Evolutionary conservation across 2,113 vertebrate genomes (phyloP).

Genomic region (Fregata magnificens): DNA sequence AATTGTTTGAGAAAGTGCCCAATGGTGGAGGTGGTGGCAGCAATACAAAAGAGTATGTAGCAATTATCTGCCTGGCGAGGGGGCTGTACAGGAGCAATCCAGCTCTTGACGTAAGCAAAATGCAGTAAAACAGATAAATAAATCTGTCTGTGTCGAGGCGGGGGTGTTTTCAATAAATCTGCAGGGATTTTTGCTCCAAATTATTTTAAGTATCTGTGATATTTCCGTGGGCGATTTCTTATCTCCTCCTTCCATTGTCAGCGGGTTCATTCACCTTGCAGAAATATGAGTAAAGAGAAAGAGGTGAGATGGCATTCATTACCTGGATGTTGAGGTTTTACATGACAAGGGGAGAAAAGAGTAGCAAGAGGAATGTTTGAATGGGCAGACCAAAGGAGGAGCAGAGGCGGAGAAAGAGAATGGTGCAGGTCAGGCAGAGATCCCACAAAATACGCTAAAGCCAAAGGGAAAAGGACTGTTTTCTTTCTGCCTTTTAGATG

Average conservation of each 20-base stretch:
- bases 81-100: conserved; percentile 38
- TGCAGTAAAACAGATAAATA: conserved; percentile 37
- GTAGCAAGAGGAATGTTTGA: not conserved
- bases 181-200: conserved; percentile 24
- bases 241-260: not conserved
- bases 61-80: conserved; percentile 45
- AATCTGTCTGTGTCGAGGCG: not conserved
- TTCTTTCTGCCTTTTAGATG: not conserved
- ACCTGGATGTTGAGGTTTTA: not conserved
- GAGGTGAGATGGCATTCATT: not conserved
- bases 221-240: not conserved
- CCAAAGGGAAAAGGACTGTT: not conserved
- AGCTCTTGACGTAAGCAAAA: conserved; percentile 57
- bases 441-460: not conserved
- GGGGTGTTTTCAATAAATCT: not conserved
- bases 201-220: conserved; percentile 14
- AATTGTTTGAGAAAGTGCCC: conserved; percentile 36
- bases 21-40: conserved; percentile 50
- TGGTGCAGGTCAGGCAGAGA: not conserved
- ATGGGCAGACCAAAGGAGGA: not conserved
- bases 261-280: not conserved
- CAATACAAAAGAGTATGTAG: conserved; percentile 50
- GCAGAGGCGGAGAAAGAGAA: not conserved
- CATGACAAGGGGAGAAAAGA: not conserved
- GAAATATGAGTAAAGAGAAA: not conserved